Conservation (phyloP, 37 sponge, comb jelly and placozoan species). For the Aphrocallistes beatrix region DNA sequence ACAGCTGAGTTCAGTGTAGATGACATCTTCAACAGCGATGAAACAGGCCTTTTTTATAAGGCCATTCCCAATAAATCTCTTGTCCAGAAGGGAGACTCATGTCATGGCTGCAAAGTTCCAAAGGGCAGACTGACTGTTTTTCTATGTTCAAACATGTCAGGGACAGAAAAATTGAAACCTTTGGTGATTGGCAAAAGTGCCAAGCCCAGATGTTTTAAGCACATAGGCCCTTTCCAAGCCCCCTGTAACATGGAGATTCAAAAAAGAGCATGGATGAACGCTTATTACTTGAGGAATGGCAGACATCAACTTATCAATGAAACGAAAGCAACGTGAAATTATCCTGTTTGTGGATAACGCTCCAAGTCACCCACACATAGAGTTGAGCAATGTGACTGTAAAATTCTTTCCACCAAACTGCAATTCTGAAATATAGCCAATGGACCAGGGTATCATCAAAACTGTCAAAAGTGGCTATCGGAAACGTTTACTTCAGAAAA, state of each 20-base stretch:
- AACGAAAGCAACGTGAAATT: neutral
- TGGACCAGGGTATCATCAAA: neutral
- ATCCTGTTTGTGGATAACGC: neutral
- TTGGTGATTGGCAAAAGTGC: neutral
- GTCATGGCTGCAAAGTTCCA: neutral
- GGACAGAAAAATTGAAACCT: neutral
- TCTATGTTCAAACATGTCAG: neutral
- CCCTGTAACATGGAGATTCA: neutral
- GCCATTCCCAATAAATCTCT: neutral
- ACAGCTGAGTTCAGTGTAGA: neutral
- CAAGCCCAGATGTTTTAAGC: neutral
- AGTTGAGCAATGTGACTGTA: neutral
- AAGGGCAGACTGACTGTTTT: neutral
- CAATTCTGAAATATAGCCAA: neutral
- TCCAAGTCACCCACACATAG: neutral
- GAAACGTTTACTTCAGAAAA: neutral
- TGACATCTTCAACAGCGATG: conserved; percentile 2
- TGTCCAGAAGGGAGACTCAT: neutral
- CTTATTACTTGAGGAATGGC: neutral
- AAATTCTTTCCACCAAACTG: neutral
- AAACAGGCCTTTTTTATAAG: too few species aligned
- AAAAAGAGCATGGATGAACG: neutral
- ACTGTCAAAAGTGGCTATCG: neutral
- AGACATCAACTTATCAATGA: neutral
- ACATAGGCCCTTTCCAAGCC: neutral